phyloP scores from a whole-genome alignment of 2,888 invertebrate species.

The Arctia plantaginis region DNA sequence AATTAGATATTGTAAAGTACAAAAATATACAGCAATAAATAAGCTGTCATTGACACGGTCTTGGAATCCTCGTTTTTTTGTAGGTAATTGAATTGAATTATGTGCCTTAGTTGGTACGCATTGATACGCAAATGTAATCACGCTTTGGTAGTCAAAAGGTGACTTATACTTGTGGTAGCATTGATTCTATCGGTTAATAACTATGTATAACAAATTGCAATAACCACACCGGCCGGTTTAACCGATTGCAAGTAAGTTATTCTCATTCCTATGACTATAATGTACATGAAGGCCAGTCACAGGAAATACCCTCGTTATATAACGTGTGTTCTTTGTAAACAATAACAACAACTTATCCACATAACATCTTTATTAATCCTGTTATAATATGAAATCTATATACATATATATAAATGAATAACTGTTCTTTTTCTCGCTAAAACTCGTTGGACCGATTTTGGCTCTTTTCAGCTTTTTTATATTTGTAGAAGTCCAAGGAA shows the following conservation, averaged over 20 bases:
- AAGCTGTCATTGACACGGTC: too few relatives aligned
- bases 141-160: too few relatives aligned
- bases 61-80: too few relatives aligned
- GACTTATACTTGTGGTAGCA: background rate
- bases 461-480: too few relatives aligned
- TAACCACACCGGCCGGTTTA: slow-evolving; percentile 9
- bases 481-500: too few relatives aligned
- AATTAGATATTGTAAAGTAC: too few relatives aligned
- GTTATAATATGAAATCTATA: background rate
- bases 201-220: background rate
- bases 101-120: too few relatives aligned
- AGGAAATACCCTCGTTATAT: slow-evolving; percentile 32
- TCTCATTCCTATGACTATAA: slow-evolving; percentile 26
- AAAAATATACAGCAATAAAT: too few relatives aligned
- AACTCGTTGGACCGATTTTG: too few relatives aligned
- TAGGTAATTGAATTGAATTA: too few relatives aligned
- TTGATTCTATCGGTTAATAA: background rate
- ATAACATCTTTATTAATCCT: slow-evolving; percentile 1
- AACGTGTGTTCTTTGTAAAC: slow-evolving; percentile 20
- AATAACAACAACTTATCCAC: slow-evolving; percentile 15
- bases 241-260: slow-evolving; percentile 28
- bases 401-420: background rate
- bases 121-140: too few relatives aligned
- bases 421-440: too few relatives aligned
- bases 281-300: slow-evolving; percentile 28